Evolutionary conservation across 2,888 invertebrate species (phyloP), one percentile per base, ranked within the genome.

Genomic region (Agrilus biguttatus): DNA sequence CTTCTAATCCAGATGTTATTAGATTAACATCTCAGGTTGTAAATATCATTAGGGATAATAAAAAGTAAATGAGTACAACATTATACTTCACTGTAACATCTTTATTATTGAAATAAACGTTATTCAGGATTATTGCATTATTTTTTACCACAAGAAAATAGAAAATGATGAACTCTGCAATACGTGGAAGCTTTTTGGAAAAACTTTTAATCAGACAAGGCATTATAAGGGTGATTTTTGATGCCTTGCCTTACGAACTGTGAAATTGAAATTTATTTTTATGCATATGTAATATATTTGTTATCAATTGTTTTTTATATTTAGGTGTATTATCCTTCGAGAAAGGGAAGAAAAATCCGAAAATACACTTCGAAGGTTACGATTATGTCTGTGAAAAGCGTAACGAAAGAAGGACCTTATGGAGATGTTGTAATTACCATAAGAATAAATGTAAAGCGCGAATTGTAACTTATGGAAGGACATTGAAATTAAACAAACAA

Each of bases 341-440:
- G 37, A 47, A 52, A n/a, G 57, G 54, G 13, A 49, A 49, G 38
- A 53, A 52, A 38, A 53, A 56, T 34, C 57, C 58, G 2, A 57
- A 54, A 47, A 49, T 59, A 14, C 52, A 58, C 32, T 45, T 55
- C n/a, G 48, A 55, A 36, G 49, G 52, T 33, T 53, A 54, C 36
- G 49, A 46, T 12, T 58, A 49, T 41, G 51, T 50, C 14, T 52
- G 55, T 14, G 51, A 56, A 43, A 54, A 49, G 33, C 53, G 51
- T 38, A 47, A 48, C 42, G 35, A 44, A 14, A 51, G 50, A 34
- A 53, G 54, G 33, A 56, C 55, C 1, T 55, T 57, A 39, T 60
- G 60, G 59, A 53, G 55, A 41, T 60, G 60, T 38, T 46, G 52
- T 2, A 47, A 48, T 10, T 57, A 58, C 40, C 51, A 46, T 36